Percentiles rank a stretch among this genome's conserved stretches.
Conservation (phyloP, 2,888 invertebrate genomes). For the Amphipyra tragopoginis region DNA sequence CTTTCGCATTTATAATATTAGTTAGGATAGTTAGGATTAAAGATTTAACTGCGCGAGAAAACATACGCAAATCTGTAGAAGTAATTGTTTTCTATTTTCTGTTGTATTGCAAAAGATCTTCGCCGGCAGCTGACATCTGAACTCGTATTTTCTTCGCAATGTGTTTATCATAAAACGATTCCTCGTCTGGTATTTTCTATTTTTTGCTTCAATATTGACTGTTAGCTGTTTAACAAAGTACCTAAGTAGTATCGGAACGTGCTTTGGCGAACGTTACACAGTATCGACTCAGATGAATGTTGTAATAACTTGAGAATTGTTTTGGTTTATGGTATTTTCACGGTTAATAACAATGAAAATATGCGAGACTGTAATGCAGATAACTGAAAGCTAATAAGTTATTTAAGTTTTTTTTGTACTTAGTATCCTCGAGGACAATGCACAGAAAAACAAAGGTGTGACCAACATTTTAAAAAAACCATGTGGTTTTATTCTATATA, state of each 20-base stretch:
- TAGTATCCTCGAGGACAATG: neutral
- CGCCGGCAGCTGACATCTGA: neutral
- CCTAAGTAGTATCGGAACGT: constrained; percentile 40
- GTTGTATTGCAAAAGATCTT: neutral
- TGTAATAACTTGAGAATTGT: constrained; percentile 50
- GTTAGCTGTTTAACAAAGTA: constrained; percentile 16
- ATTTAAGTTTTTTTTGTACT: neutral
- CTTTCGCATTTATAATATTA: no score
- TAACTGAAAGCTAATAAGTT: neutral
- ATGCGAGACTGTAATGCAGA: neutral
- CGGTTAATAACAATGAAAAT: constrained; percentile 33
- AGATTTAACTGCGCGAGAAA: constrained; percentile 5
- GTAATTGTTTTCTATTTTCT: constrained; percentile 3
- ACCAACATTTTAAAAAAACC: no score
- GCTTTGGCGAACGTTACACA: constrained; percentile 47
- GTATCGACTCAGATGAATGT: constrained; percentile 31
- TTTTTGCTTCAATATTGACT: constrained; percentile 26
- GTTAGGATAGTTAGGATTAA: no score
- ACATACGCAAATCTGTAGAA: neutral
- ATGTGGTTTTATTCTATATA: no score
- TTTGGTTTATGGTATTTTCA: constrained; percentile 41
- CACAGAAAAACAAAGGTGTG: no score
- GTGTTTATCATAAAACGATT: constrained; percentile 20
- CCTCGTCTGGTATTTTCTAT: constrained; percentile 29
- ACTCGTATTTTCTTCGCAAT: neutral